phyloP scores from a whole-genome alignment of 2,113 vertebrate genomes.

The Bucco capensis region DNA sequence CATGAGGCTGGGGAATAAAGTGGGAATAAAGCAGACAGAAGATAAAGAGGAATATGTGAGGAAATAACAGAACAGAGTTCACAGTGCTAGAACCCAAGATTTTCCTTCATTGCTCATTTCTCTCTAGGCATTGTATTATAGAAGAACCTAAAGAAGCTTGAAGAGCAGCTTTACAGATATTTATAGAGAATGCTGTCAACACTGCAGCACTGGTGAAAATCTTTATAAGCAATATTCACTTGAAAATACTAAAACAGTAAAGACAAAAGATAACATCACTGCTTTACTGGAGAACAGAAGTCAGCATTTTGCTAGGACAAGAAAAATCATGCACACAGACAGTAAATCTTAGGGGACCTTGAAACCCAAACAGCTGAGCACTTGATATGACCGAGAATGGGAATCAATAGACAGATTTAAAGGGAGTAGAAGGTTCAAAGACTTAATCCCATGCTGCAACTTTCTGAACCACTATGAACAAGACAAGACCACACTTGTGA shows the following conservation, averaged over 20 bases:
- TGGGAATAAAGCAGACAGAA: not conserved
- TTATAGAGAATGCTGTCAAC: not conserved
- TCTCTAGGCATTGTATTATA: not conserved
- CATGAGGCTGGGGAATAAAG: not conserved
- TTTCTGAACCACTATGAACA: not conserved
- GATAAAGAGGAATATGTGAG: not conserved
- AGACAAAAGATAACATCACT: not conserved
- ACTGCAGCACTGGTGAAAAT: not conserved
- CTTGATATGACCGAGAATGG: accelerated
- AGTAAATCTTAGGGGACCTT: not conserved
- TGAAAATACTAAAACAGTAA: not conserved
- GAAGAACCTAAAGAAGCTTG: not conserved
- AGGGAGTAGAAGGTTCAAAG: not conserved
- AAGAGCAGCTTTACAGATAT: not conserved
- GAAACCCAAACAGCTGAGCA: accelerated
- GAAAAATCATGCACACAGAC: not conserved
- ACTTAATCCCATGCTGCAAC: not conserved
- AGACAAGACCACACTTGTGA: not conserved
- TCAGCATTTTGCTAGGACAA: not conserved
- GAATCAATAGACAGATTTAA: not conserved
- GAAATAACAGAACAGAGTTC: not conserved
- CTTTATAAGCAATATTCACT: not conserved
- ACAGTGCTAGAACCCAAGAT: not conserved
- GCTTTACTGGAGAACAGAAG: not conserved
- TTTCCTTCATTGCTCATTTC: not conserved